Conservation (phyloP, 2,113 vertebrate species). For the Ctenomys sociabilis region DNA sequence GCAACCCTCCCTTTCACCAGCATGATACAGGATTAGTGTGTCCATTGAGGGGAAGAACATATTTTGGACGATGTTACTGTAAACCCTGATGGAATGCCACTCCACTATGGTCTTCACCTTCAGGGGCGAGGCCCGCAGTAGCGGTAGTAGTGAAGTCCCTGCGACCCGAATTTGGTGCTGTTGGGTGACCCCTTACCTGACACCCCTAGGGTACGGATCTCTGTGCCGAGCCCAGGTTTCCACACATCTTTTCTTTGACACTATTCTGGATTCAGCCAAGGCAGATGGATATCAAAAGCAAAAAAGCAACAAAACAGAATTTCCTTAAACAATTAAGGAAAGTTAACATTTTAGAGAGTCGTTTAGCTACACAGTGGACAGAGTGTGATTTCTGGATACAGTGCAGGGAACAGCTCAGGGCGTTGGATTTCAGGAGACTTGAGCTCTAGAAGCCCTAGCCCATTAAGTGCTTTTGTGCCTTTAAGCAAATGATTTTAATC, state of each 20-base stretch:
- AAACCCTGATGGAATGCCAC: neutral
- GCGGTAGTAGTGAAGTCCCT: neutral
- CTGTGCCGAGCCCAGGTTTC: neutral
- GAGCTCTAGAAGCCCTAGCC: neutral
- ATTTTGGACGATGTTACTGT: constrained; percentile 29
- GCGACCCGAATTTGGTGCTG: neutral
- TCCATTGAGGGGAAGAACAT: constrained; percentile 6
- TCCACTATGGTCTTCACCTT: neutral
- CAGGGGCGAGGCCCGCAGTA: neutral
- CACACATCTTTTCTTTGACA: neutral
- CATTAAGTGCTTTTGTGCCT: constrained; percentile 43
- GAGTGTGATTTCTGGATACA: neutral
- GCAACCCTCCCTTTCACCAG: constrained; percentile 42
- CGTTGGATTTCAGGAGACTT: constrained; percentile 46
- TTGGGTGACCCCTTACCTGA: neutral
- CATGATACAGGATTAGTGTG: constrained; percentile 32
- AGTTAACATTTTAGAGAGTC: neutral
- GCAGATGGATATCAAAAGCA: neutral
- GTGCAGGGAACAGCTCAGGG: neutral
- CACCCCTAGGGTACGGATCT: neutral
- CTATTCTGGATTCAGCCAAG: constrained; percentile 10
- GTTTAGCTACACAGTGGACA: neutral
- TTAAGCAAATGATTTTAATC: constrained; percentile 17
- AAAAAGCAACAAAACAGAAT: neutral
- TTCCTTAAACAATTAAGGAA: constrained; percentile 16